Conservation (phyloP, 2,888 invertebrate species). For the Drosophila siamana region DNA sequence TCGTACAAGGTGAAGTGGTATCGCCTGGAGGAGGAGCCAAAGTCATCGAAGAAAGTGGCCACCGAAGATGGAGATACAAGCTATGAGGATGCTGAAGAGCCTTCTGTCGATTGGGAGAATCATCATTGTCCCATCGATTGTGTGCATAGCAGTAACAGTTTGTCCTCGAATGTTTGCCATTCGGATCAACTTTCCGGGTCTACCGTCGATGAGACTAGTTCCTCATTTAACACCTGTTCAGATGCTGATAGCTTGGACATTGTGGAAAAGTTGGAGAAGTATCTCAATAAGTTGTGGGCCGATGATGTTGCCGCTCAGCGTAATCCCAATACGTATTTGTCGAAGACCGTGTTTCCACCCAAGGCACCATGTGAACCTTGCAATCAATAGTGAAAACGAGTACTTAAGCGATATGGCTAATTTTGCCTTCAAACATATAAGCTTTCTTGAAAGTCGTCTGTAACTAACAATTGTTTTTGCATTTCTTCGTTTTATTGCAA, state of each 20-base stretch:
- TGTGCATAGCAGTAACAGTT: slow-evolving; percentile 34
- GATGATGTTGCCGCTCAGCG: slow-evolving; percentile 61
- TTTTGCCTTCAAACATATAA: slow-evolving; percentile 6
- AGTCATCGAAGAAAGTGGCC: background rate
- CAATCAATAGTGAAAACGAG: slow-evolving; percentile 17
- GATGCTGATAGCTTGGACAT: slow-evolving; percentile 42
- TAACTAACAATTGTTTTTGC: background rate
- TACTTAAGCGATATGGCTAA: background rate
- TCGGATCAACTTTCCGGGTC: slow-evolving; percentile 34
- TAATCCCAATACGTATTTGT: slow-evolving; percentile 34
- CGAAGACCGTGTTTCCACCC: slow-evolving; percentile 17
- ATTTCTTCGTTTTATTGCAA: too few species aligned
- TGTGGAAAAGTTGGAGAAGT: slow-evolving; percentile 60
- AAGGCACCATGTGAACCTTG: slow-evolving; percentile 34
- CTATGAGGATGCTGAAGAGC: slow-evolving; percentile 54
- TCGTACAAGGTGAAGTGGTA: slow-evolving; percentile 80
- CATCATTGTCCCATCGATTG: slow-evolving; percentile 83
- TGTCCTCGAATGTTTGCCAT: slow-evolving; percentile 55
- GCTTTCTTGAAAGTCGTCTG: background rate
- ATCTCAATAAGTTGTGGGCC: slow-evolving; percentile 67
- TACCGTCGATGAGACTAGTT: background rate
- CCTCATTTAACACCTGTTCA: slow-evolving; percentile 42
- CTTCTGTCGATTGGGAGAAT: slow-evolving; percentile 57
- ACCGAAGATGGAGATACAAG: slow-evolving; percentile 6
- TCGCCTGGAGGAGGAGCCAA: slow-evolving; percentile 57